phyloP scores from a whole-genome alignment of 2,888 invertebrate genomes.

The Macrophya annulata region DNA sequence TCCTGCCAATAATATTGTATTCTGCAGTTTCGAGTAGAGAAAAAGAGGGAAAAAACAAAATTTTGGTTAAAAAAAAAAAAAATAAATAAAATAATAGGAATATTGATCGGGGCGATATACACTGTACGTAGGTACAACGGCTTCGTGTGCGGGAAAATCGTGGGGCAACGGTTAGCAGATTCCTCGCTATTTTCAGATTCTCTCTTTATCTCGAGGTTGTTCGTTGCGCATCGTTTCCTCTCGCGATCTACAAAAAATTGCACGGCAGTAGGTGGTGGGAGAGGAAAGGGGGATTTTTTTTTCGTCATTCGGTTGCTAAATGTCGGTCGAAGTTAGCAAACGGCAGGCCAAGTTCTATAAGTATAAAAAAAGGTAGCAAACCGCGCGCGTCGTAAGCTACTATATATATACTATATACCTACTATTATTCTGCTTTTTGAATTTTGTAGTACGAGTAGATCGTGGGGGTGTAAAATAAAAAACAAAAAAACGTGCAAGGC shows the following conservation, averaged over 20 bases:
- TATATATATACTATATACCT: too few species aligned
- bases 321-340: background rate
- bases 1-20: background rate
- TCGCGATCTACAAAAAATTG: background rate
- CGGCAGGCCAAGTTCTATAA: background rate
- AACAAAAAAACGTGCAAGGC: background rate
- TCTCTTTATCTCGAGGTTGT: background rate
- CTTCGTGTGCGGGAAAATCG: background rate
- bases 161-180: background rate
- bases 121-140: too few species aligned
- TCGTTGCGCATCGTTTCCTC: conserved; percentile 1
- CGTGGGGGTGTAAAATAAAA: background rate
- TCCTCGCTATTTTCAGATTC: conserved; percentile 6
- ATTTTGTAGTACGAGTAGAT: background rate
- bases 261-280: background rate
- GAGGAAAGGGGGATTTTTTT: background rate
- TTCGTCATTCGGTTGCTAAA: conserved; percentile 39
- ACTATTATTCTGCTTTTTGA: background rate
- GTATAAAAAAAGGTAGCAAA: background rate
- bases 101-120: background rate
- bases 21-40: background rate
- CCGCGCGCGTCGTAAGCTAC: background rate
- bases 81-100: background rate
- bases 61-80: too few species aligned
- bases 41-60: background rate